Evolutionary conservation across 1,140 invertebrate genomes (phyloP), one percentile per base, ranked within the genome.

Genomic region (Bradysia coprophila): DNA sequence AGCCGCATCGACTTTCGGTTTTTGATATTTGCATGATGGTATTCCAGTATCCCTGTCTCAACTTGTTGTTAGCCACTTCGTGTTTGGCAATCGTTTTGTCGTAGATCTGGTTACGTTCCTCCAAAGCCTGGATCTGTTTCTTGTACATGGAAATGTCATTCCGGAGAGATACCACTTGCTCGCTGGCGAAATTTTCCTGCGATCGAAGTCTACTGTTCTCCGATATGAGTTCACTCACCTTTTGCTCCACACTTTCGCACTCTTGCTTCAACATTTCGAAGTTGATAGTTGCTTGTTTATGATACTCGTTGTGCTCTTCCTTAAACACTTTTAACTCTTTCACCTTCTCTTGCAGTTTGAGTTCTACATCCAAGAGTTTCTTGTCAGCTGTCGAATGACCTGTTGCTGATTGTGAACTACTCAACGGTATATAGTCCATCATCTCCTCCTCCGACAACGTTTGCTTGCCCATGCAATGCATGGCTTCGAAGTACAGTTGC

Each of bases 31-130:
- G 76, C 33, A 76, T 75, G 55, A 90, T 80, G 0, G 76, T 67
- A 43, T 73, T 63, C 52, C 86, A 65, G 22, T 79, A 59, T 52
- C 90, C 83, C 47, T 83, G 74, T 53, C 78, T 74, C 2, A 92
- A 63, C 53, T 81, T 75, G 57, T 74, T 77, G 19, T 88, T 66
- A 9, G 78, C 78, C 45, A 86, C 75, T 61, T 95, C 89, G 52
- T 91, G 85, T 64, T 92, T 90, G 0, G 77, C 73, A 42, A 89
- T 79, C 2, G 78, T 83, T 22, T 72, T 65, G 49, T 71, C 81
- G 44, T 84, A 86, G 42, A 77, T 80, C 51, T 78, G 78, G 52
- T 80, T 81, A 54, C 84, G 83, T 47, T 90, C 83, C 63, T 89
- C 84, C 5, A 92, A 62, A 11, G 75, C 68, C 21, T 71, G 63